Evolutionary conservation across 2,797 vertebrate genomes (phyloP), one percentile per base, ranked within the genome.

Genomic region (Threskiornis aethiopicus): DNA sequence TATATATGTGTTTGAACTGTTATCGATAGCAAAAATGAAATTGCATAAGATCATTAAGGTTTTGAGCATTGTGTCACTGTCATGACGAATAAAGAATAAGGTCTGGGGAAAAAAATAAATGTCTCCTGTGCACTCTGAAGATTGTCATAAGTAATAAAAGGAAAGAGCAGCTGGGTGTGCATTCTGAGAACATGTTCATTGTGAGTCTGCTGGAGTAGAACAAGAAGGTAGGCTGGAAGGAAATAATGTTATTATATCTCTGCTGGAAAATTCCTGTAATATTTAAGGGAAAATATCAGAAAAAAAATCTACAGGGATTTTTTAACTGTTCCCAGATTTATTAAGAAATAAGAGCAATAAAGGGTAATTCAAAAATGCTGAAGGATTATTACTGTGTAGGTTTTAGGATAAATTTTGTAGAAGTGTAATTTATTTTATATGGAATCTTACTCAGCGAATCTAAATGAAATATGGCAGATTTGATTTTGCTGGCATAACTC

Each of bases 131-230:
- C 44, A 39, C 47, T 80, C 67, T 94, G 62, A 92, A 89, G 51
- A 72, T 69, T 97, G 82, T 81, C 87, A 86, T 69, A 92, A 93
- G 84, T 72, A 93, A 95, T 89, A 92, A 96, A 91, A 96, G 22
- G 51, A 92, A 93, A 97, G 71, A 37, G 37, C 59, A 92, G 71
- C 86, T 92, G 44, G 49, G 37, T 90, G 52, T 87, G 57, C 1
- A 0, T 92, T 92, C 46, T 75, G 64, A 89, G 90, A 93, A 59
- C 29, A 55, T 41, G 37, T 72, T 89, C 62, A 80, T 65, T 89
- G 57, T 71, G 49, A 96, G 57, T 78, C 78, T 93, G 69, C 42
- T 93, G 54, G 65, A 92, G 57, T 83, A 95, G 69, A 93, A 93
- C 57, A 94, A 90, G 90, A 89, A 91, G 49, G 88, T 72, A 91